These are phyloP conservation scores for Allophyes oxyacanthae DNA, from an alignment of 2,888 invertebrate genomes.

Conservation along the genomic window DNA sequence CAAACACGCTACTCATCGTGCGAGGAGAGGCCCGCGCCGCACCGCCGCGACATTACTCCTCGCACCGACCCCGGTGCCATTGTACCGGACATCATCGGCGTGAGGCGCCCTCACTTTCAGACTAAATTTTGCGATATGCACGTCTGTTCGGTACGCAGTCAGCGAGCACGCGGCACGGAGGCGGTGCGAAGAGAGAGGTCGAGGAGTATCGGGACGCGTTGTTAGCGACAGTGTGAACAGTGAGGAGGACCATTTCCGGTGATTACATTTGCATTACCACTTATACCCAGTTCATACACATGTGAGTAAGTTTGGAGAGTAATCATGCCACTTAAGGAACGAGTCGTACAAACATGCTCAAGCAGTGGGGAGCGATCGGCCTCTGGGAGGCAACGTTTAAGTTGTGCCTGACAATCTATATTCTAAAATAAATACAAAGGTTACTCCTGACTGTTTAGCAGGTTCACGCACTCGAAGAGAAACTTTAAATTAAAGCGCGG, in stretches of 20 bases:
- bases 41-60: conserved; percentile 72
- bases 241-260: conserved; percentile 75
- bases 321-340: conserved; percentile 84
- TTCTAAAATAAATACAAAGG: conserved; percentile 50
- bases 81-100: conserved; percentile 27
- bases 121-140: conserved; percentile 11
- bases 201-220: conserved; percentile 76
- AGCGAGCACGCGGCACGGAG: conserved; percentile 69
- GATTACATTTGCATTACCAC: conserved; percentile 82
- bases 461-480: conserved; percentile 63
- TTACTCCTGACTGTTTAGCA: conserved; percentile 53
- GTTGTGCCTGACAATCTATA: conserved; percentile 73
- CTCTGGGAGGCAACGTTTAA: conserved; percentile 76
- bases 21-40: conserved; percentile 68
- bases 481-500: conserved; percentile 74
- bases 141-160: conserved; percentile 59
- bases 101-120: neutral
- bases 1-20: conserved; percentile 89
- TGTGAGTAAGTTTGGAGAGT: conserved; percentile 81
- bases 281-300: conserved; percentile 81
- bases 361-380: conserved; percentile 86
- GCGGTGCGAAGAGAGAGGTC: conserved; percentile 79
- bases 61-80: conserved; percentile 58
- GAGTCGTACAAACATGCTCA: conserved; percentile 85
- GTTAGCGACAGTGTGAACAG: conserved; percentile 83